Evolutionary conservation across 2,113 vertebrate species (phyloP).

Genomic region (Barbus barbus): DNA sequence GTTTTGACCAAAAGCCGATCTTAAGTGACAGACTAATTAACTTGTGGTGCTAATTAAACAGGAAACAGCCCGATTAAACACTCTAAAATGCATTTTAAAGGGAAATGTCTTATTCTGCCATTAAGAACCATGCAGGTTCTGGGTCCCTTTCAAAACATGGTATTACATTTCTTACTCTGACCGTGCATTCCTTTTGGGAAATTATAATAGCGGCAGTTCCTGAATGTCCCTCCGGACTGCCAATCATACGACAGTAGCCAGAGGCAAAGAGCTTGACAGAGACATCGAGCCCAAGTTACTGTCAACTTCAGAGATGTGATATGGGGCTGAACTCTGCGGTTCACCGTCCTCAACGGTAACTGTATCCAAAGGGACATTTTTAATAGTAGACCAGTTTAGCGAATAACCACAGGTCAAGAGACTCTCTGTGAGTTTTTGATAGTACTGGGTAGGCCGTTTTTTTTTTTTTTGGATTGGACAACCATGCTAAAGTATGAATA

Average conservation of each 20-base stretch:
- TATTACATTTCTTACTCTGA: constrained; percentile 69
- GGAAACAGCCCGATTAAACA: not conserved
- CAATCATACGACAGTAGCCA: constrained; percentile 65
- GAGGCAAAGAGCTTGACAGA: constrained; percentile 59
- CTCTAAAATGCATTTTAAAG: not conserved
- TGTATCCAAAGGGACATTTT: constrained; percentile 27
- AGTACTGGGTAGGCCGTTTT: not conserved
- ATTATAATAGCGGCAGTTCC: constrained; percentile 59
- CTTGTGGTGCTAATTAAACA: not conserved
- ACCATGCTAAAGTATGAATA: not conserved
- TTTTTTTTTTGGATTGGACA: not conserved
- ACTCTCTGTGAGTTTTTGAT: not conserved
- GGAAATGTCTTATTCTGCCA: not conserved
- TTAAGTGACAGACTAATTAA: not conserved
- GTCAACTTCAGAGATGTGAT: constrained; percentile 61
- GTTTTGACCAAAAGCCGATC: not conserved
- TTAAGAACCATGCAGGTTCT: not conserved
- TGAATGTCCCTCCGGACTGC: constrained; percentile 52
- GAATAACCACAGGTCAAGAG: constrained; percentile 12
- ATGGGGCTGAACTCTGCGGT: constrained; percentile 50
- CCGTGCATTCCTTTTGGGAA: constrained; percentile 65
- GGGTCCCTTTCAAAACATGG: constrained; percentile 39
- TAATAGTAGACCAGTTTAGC: constrained; percentile 25
- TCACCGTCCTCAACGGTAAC: constrained; percentile 21
- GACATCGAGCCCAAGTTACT: constrained; percentile 68